These are phyloP conservation scores for Habroteleia sp. DNA, from an alignment of 2,888 invertebrate genomes.

Conservation along the genomic window DNA sequence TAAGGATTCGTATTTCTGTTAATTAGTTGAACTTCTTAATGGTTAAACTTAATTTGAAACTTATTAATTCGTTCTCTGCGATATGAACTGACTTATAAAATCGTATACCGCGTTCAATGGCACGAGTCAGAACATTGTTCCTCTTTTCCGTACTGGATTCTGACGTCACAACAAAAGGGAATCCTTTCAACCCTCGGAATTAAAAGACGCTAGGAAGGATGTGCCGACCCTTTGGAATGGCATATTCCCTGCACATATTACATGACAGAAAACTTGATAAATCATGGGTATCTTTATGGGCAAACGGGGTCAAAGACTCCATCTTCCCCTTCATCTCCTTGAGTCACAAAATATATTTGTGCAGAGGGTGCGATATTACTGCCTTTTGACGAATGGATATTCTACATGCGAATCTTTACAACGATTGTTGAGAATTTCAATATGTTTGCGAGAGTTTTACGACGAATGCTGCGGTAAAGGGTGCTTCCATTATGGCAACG, in stretches of 20 bases:
- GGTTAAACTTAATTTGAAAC: too few relatives aligned
- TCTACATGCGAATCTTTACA: not conserved
- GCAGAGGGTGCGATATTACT: slow-evolving; percentile 47
- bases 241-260: slow-evolving; percentile 57
- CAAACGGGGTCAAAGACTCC: slow-evolving; percentile 56
- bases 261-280: slow-evolving; percentile 52
- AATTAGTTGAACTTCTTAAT: too few relatives aligned
- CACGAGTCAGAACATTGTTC: slow-evolving; percentile 35
- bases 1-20: too few relatives aligned
- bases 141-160: slow-evolving; percentile 41
- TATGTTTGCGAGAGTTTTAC: slow-evolving; percentile 29
- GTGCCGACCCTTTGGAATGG: slow-evolving; percentile 37
- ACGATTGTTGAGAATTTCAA: slow-evolving; percentile 46
- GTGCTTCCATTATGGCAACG: not conserved
- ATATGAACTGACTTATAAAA: slow-evolving; percentile 21
- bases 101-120: slow-evolving; percentile 41
- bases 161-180: slow-evolving; percentile 54
- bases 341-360: slow-evolving; percentile 33
- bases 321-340: slow-evolving; percentile 7
- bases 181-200: slow-evolving; percentile 44
- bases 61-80: too few relatives aligned
- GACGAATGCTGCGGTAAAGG: slow-evolving; percentile 14
- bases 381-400: slow-evolving; percentile 31
- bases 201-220: slow-evolving; percentile 55
- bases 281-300: slow-evolving; percentile 46